phyloP scores from a whole-genome alignment of 2,797 vertebrate genomes.

The Kryptolebias ocellatus region DNA sequence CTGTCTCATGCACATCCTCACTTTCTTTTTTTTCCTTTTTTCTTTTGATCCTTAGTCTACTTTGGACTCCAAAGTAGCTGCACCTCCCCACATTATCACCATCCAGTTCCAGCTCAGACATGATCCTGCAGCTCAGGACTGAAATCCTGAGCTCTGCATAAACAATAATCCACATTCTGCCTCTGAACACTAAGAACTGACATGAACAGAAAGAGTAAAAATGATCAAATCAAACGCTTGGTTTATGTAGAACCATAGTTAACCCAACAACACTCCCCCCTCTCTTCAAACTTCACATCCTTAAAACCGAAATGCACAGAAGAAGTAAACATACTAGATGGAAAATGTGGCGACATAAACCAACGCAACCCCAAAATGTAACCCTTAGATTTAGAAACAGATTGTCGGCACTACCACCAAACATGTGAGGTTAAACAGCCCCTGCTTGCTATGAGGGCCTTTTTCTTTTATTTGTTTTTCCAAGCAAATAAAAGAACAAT shows the following conservation, averaged over 20 bases:
- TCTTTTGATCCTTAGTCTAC: not conserved
- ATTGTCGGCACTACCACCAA: slow-evolving; percentile 68
- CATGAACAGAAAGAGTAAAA: not conserved
- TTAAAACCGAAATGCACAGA: not conserved
- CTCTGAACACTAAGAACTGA: not conserved
- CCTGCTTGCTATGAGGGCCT: slow-evolving; percentile 29
- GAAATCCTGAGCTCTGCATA: slow-evolving; percentile 4
- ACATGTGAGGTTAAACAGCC: slow-evolving; percentile 63
- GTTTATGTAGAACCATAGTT: slow-evolving; percentile 24
- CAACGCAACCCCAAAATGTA: slow-evolving; percentile 30
- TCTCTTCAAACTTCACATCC: too few species aligned
- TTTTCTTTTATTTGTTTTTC: slow-evolving; percentile 14
- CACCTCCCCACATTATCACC: not conserved
- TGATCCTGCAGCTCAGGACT: not conserved
- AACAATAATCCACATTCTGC: not conserved
- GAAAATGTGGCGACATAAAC: slow-evolving; percentile 65
- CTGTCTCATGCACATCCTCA: not conserved
- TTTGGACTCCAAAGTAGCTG: slow-evolving; percentile 2
- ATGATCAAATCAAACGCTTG: slow-evolving; percentile 4
- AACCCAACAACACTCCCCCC: slow-evolving; percentile 8
- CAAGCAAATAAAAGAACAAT: slow-evolving; percentile 29
- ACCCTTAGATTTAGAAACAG: slow-evolving; percentile 55
- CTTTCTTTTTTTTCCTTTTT: not conserved
- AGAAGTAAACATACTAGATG: slow-evolving; percentile 59
- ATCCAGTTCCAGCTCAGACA: not conserved